Percentiles rank a stretch among this genome's conserved stretches.
phyloP scores from a whole-genome alignment of 1,140 invertebrate species.

The Harpegnathos saltator region DNA sequence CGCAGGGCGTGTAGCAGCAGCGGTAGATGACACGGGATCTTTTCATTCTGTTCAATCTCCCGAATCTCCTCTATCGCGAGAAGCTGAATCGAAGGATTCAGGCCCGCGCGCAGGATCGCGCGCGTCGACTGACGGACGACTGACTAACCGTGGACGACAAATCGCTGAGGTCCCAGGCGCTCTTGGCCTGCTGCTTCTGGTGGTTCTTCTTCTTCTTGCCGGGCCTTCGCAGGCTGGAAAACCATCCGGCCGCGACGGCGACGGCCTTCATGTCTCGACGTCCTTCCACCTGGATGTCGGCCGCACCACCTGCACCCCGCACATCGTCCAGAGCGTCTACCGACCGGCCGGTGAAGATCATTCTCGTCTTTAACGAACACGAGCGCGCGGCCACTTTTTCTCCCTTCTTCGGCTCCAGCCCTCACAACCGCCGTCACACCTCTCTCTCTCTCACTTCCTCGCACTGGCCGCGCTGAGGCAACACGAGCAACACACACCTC shows the following conservation, averaged over 20 bases:
- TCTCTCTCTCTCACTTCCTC: slow-evolving; percentile 46
- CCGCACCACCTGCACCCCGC: slow-evolving; percentile 34
- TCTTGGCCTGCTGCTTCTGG: slow-evolving; percentile 87
- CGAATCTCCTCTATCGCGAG: too few relatives aligned
- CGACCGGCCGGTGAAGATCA: slow-evolving; percentile 83
- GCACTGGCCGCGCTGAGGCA: not conserved
- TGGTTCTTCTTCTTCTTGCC: slow-evolving; percentile 85
- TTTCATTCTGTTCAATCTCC: too few relatives aligned
- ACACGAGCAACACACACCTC: not conserved
- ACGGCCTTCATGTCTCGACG: slow-evolving; percentile 81
- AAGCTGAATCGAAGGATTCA: too few relatives aligned
- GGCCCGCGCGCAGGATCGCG: not conserved
- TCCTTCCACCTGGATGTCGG: slow-evolving; percentile 44
- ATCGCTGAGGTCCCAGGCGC: slow-evolving; percentile 88
- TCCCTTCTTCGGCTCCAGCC: too few relatives aligned
- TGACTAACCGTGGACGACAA: slow-evolving; percentile 84
- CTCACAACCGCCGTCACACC: not conserved
- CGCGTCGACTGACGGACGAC: slow-evolving; percentile 45
- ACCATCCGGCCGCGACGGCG: slow-evolving; percentile 90
- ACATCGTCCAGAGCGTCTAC: slow-evolving; percentile 81
- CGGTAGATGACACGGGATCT: too few relatives aligned
- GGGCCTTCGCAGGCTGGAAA: slow-evolving; percentile 90
- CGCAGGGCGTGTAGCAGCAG: too few relatives aligned
- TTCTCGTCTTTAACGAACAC: slow-evolving; percentile 44
- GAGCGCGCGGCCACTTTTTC: too few relatives aligned